Percentiles rank a stretch among this genome's conserved stretches.
Evolutionary conservation across 2,888 invertebrate species (phyloP).

Genomic region (Meandrusa payeni): DNA sequence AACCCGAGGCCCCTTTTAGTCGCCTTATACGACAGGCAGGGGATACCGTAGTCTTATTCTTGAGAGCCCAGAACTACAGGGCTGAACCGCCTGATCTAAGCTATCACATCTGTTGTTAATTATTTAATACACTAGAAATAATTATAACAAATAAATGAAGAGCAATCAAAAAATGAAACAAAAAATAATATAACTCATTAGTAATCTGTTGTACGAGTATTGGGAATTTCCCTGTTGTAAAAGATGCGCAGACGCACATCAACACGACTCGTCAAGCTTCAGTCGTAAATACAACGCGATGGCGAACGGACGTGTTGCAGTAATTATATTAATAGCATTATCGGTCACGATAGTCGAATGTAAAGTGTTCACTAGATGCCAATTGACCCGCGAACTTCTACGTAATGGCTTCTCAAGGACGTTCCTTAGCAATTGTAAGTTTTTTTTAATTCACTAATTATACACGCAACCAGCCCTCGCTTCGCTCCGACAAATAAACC

Average conservation of each 20-base stretch:
- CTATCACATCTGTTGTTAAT: too few relatives aligned
- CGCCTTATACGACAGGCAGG: too few relatives aligned
- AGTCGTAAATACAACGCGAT: constrained; percentile 49
- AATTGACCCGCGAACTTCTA: constrained; percentile 84
- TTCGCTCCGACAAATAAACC: too few relatives aligned
- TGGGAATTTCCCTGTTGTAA: constrained; percentile 37
- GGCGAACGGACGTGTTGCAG: constrained; percentile 47
- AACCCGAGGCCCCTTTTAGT: too few relatives aligned
- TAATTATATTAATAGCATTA: constrained; percentile 39
- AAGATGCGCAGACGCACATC: constrained; percentile 53
- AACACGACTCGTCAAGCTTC: constrained; percentile 42
- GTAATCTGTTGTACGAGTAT: constrained; percentile 3
- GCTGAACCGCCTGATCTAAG: too few relatives aligned
- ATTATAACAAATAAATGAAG: too few relatives aligned
- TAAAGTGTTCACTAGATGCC: constrained; percentile 85
- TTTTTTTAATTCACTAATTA: too few relatives aligned
- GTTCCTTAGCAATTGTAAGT: constrained; percentile 87
- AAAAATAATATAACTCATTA: constrained; percentile 12
- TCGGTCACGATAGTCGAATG: constrained; percentile 45
- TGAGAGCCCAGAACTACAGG: too few relatives aligned
- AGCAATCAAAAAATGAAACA: too few relatives aligned
- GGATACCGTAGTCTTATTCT: too few relatives aligned
- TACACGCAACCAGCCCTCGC: too few relatives aligned
- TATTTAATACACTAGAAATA: too few relatives aligned
- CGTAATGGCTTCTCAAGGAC: constrained; percentile 83